Conservation (phyloP, 2,888 invertebrate genomes). For the Disparrhopalites patrizii region DNA sequence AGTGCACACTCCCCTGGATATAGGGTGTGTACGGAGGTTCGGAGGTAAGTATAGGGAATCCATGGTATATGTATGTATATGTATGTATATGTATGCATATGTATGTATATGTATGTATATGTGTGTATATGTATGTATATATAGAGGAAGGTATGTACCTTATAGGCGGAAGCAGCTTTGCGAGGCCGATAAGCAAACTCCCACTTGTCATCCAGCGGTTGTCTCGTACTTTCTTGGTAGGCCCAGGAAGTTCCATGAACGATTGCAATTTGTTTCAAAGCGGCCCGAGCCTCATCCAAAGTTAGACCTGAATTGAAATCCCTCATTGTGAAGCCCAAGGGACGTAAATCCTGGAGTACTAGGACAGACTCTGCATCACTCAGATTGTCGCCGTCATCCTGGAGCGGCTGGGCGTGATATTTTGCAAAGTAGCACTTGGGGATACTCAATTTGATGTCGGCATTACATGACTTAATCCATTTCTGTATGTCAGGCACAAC, state of each 20-base stretch:
- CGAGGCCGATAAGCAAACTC: slow-evolving; percentile 46
- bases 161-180: slow-evolving; percentile 47
- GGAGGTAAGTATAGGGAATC: too few species aligned
- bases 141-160: slow-evolving; percentile 29
- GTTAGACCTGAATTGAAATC: slow-evolving; percentile 48
- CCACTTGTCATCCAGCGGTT: slow-evolving; percentile 43
- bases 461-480: slow-evolving; percentile 38
- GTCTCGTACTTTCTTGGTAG: slow-evolving; percentile 35
- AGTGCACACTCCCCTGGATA: too few species aligned
- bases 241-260: slow-evolving; percentile 48
- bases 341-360: slow-evolving; percentile 49
- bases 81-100: too few species aligned
- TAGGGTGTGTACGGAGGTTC: too few species aligned
- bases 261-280: slow-evolving; percentile 44
- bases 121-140: too few species aligned
- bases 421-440: slow-evolving; percentile 48
- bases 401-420: slow-evolving; percentile 36
- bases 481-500: slow-evolving; percentile 28
- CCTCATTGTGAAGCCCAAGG: slow-evolving; percentile 45
- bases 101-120: too few species aligned
- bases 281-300: slow-evolving; percentile 46
- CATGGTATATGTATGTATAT: too few species aligned
- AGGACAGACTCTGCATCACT: slow-evolving; percentile 49
- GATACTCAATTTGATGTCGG: slow-evolving; percentile 38
- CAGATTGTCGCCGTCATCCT: slow-evolving; percentile 35